A percentile compares a stretch with the other conserved stretches of the same genome.
Evolutionary conservation across 2,113 vertebrate species (phyloP).

Genomic region (Chamaetylas fuelleborni): DNA sequence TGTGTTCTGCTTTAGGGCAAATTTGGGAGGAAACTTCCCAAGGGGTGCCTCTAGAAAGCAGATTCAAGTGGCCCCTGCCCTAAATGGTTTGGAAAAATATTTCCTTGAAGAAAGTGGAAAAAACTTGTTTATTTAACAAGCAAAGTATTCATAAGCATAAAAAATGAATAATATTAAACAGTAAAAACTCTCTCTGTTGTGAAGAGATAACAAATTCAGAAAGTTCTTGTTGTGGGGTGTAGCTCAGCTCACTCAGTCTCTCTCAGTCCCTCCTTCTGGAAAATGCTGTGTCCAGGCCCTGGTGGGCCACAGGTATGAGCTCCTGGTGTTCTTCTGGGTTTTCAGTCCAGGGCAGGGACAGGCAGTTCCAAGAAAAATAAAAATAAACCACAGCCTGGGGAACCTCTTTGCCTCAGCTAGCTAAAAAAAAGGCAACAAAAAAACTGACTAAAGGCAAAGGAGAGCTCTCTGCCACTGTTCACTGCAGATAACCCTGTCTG

Average conservation of each 20-base stretch:
- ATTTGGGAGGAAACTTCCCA: background rate
- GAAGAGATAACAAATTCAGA: background rate
- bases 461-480: fast-evolving
- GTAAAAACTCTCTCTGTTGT: background rate
- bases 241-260: background rate
- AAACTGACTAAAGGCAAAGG: background rate
- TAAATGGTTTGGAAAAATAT: fast-evolving
- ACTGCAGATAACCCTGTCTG: background rate
- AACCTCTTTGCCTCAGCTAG: background rate
- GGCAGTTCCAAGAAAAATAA: background rate
- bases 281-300: fast-evolving
- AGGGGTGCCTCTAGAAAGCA: background rate
- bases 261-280: background rate
- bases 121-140: background rate
- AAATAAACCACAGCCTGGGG: background rate
- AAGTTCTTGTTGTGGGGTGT: background rate
- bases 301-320: background rate
- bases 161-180: background rate
- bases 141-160: background rate
- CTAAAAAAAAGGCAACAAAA: background rate
- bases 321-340: background rate
- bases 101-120: background rate
- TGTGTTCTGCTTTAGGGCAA: background rate
- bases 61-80: background rate
- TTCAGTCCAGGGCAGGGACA: background rate